These are phyloP conservation scores for Crematogaster levior DNA, from an alignment of 2,888 invertebrate genomes.

Conservation along the genomic window DNA sequence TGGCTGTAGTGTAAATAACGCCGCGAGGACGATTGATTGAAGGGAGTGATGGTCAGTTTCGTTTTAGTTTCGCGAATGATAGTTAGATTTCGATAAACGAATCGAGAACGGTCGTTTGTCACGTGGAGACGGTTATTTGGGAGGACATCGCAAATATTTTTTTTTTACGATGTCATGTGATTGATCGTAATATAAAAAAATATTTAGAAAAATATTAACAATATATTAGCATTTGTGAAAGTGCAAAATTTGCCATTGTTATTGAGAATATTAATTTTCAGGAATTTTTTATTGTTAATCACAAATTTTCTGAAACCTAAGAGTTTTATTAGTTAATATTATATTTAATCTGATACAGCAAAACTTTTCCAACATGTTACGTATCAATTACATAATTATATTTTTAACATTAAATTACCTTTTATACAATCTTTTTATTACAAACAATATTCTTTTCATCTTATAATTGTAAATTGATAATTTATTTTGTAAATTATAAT, in stretches of 20 bases:
- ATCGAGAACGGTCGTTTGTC: conserved; percentile 21
- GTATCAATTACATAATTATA: not conserved
- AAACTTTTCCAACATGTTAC: not conserved
- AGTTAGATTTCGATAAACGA: conserved; percentile 34
- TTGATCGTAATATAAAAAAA: not conserved
- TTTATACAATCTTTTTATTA: not conserved
- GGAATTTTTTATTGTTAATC: conserved; percentile 1
- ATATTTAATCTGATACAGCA: not conserved
- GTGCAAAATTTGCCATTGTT: not conserved
- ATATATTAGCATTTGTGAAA: not conserved
- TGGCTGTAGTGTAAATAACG: conserved; percentile 31
- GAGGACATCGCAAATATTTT: not conserved
- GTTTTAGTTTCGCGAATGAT: conserved; percentile 32
- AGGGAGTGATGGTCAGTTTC: conserved; percentile 19
- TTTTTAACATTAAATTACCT: not conserved
- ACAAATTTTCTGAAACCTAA: not conserved
- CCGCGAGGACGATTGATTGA: conserved; percentile 28
- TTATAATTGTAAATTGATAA: not conserved
- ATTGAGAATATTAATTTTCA: not conserved
- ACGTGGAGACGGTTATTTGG: conserved; percentile 1
- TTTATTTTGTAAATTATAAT: not conserved
- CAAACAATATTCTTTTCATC: not conserved
- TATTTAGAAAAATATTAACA: not conserved
- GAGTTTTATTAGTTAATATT: not conserved
- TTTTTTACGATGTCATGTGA: not conserved